Percentiles rank a stretch among this genome's conserved stretches.
phyloP scores from a whole-genome alignment of 2,797 vertebrate species.

The Steatocranus sp. region DNA sequence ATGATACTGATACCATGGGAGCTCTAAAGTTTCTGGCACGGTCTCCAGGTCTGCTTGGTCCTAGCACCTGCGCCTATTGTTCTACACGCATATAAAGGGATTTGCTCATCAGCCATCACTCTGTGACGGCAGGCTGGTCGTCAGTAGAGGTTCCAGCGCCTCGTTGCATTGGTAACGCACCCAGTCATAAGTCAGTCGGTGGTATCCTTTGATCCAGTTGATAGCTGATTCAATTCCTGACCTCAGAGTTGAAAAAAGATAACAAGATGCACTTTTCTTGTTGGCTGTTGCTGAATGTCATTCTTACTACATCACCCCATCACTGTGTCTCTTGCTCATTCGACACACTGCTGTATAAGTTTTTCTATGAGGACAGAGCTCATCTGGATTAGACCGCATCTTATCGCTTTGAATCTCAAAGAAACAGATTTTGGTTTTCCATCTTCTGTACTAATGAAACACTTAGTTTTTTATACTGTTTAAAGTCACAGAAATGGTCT shows the following conservation, averaged over 20 bases:
- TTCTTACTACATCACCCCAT: background rate
- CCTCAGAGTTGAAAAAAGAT: background rate
- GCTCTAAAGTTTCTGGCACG: background rate
- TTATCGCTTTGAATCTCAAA: background rate
- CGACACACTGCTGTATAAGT: background rate
- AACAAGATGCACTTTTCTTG: background rate
- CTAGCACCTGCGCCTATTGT: background rate
- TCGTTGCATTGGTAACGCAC: background rate
- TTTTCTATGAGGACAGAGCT: background rate
- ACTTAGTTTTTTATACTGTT: background rate
- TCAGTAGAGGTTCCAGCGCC: background rate
- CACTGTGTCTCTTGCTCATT: background rate
- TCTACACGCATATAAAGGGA: background rate
- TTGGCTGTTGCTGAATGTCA: background rate
- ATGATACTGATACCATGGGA: background rate
- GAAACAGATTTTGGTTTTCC: background rate
- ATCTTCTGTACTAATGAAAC: background rate
- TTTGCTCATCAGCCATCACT: background rate
- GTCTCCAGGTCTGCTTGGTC: background rate
- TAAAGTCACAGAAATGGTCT: background rate
- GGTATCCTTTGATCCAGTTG: background rate
- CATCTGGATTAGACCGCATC: background rate
- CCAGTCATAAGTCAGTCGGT: background rate
- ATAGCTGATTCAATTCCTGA: background rate
- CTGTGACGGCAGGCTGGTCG: background rate